Conservation (phyloP, 2,888 invertebrate species). For the Lapara coniferarum region DNA sequence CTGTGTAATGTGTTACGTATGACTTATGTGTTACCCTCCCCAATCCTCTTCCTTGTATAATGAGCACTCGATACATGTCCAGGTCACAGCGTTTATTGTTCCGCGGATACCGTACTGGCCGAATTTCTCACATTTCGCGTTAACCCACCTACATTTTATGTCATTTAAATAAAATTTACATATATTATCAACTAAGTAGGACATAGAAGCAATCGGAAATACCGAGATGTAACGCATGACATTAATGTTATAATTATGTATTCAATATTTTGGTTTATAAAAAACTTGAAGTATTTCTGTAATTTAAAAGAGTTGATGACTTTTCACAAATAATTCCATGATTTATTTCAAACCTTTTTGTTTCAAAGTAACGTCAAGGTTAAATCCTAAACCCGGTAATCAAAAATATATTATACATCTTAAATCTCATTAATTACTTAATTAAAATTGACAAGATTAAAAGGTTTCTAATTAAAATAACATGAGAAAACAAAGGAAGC, state of each 20-base stretch:
- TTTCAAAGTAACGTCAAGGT: no score
- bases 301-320: no score
- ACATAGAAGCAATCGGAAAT: constrained; percentile 11
- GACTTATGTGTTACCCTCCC: not conserved
- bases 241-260: not conserved
- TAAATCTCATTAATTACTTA: not conserved
- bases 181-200: constrained; percentile 30
- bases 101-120: constrained; percentile 65
- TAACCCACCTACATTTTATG: constrained; percentile 71
- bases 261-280: no score
- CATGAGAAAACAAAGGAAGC: not conserved
- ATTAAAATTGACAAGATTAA: not conserved
- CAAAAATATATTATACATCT: not conserved
- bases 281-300: no score
- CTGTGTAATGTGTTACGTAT: constrained; percentile 15
- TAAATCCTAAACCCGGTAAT: no score
- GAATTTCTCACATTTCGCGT: constrained; percentile 71
- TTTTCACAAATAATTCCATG: no score
- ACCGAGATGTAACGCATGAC: not conserved
- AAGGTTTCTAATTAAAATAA: constrained; percentile 1
- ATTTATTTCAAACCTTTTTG: no score
- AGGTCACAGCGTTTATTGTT: constrained; percentile 24
- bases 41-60: not conserved
- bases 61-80: constrained; percentile 24
- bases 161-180: constrained; percentile 50